phyloP scores from a whole-genome alignment of 2,797 vertebrate genomes.

The Graptemys geographica region DNA sequence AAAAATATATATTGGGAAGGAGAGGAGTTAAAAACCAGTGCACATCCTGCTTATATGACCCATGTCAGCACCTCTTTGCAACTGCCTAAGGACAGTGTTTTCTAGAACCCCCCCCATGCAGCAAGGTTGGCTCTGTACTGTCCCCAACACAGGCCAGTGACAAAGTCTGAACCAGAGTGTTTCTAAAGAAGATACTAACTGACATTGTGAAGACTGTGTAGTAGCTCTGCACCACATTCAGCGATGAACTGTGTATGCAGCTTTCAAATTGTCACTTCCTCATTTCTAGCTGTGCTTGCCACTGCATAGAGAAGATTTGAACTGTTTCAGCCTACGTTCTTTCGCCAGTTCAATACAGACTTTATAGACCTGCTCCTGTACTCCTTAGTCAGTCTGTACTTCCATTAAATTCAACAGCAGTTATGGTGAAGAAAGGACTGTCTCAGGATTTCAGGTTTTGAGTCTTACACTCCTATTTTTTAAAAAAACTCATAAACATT shows the following conservation, averaged over 20 bases:
- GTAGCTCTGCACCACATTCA: rapidly evolving
- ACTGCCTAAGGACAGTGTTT: not conserved
- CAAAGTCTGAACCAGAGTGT: not conserved
- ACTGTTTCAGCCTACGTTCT: not conserved
- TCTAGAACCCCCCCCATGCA: not conserved
- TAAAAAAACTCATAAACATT: not conserved
- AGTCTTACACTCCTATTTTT: not conserved
- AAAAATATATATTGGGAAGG: not conserved
- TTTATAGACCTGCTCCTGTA: not conserved
- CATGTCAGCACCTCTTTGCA: not conserved
- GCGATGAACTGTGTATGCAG: not conserved
- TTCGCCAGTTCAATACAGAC: not conserved
- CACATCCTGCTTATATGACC: not conserved
- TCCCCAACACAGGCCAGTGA: not conserved
- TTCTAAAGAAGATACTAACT: not conserved
- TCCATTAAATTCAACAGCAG: not conserved
- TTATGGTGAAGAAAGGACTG: not conserved
- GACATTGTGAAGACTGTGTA: rapidly evolving
- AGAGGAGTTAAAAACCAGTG: not conserved
- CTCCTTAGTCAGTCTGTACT: not conserved
- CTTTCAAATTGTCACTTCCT: not conserved
- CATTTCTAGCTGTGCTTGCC: not conserved
- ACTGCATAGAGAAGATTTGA: not conserved
- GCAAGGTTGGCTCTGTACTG: not conserved
- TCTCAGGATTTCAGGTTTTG: not conserved